Evolutionary conservation across 2,113 vertebrate genomes (phyloP).

Genomic region (Lipophrys pholis): DNA sequence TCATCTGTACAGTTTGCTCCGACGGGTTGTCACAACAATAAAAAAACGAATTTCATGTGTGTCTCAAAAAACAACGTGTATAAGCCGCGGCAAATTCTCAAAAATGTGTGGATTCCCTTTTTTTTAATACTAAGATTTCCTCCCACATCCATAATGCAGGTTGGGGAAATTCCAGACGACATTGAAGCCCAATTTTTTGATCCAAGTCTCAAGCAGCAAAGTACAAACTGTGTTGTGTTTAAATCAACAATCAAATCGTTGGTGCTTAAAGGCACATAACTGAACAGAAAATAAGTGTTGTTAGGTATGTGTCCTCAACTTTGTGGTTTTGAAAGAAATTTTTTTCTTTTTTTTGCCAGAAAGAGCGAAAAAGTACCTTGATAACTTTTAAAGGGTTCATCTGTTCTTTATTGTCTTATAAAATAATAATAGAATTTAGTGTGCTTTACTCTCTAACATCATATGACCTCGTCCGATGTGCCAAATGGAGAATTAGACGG

Average conservation of each 20-base stretch:
- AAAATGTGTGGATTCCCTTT: conserved; percentile 4
- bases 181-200: conserved; percentile 4
- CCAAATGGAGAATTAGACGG: conserved; percentile 48
- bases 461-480: conserved; percentile 43
- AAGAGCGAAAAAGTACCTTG: not conserved
- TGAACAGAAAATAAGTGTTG: not conserved
- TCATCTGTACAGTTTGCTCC: too few species aligned
- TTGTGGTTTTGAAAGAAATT: not conserved
- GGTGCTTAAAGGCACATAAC: conserved; percentile 1
- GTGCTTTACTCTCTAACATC: conserved; percentile 46
- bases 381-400: conserved; percentile 7
- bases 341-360: not conserved
- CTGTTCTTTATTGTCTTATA: conserved; percentile 17
- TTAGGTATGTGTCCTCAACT: not conserved
- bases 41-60: too few species aligned
- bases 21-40: too few species aligned
- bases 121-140: conserved; percentile 30
- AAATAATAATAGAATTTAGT: conserved; percentile 25
- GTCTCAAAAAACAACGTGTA: conserved; percentile 8
- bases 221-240: too few species aligned
- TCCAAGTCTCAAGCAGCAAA: conserved; percentile 6
- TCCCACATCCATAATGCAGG: conserved; percentile 4
- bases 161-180: conserved; percentile 33
- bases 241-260: not conserved
- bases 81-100: conserved; percentile 36